Evolutionary conservation across 92 coral and sea anemone species (phyloP).

Genomic region (Scolanthus callimorphus): DNA sequence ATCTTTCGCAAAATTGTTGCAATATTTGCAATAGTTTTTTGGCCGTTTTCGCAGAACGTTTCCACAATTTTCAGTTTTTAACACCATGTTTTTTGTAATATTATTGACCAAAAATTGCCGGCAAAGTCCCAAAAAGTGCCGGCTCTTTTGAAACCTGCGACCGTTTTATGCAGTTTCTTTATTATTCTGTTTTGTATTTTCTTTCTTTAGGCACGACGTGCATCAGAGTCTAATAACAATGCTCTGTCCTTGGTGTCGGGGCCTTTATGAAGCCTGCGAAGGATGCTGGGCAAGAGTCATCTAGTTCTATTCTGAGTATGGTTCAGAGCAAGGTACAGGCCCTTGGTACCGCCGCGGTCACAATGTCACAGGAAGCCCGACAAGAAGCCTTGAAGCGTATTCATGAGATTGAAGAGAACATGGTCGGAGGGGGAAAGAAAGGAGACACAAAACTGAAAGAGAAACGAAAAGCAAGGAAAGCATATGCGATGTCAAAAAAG

Average conservation of each 20-base stretch:
- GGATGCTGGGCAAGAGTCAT: constrained; percentile 9
- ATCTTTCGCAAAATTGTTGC: no score
- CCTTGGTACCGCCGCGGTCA: constrained; percentile 6
- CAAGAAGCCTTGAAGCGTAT: constrained; percentile 72
- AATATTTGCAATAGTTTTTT: no score
- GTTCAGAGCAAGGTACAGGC: constrained; percentile 38
- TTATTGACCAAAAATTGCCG: no score
- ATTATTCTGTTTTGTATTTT: no score
- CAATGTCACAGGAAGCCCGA: constrained; percentile 46
- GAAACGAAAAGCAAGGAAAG: constrained; percentile 75
- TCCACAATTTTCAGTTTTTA: no score
- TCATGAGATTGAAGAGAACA: constrained; percentile 77
- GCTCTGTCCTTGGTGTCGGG: neutral
- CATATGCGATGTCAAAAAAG: constrained; percentile 61
- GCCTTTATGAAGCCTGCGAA: constrained; percentile 8
- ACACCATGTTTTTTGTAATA: no score
- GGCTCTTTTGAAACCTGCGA: no score
- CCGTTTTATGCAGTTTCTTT: no score
- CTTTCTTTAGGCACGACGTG: neutral
- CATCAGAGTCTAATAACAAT: neutral
- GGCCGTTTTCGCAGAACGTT: no score
- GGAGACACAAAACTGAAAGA: constrained; percentile 86
- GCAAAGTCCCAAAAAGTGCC: no score
- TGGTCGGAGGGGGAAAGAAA: constrained; percentile 92
- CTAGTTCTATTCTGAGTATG: constrained; percentile 22